phyloP scores from a whole-genome alignment of 2,797 vertebrate species.

The Ara ararauna region DNA sequence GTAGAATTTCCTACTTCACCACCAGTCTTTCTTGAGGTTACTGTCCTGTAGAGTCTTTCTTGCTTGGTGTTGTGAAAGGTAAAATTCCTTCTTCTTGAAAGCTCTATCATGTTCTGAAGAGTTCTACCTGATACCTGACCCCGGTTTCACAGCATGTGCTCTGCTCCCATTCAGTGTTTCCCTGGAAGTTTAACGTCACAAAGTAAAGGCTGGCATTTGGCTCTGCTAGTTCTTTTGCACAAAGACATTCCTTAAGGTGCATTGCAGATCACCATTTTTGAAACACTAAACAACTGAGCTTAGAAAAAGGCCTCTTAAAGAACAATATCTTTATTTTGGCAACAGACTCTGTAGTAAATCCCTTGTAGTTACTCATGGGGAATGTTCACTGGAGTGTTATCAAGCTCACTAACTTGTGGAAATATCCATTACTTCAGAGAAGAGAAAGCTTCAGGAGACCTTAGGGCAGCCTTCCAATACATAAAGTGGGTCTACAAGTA shows the following conservation, averaged over 20 bases:
- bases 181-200: neutral
- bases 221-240: neutral
- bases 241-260: neutral
- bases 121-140: neutral
- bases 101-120: neutral
- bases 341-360: neutral
- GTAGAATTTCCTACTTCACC: neutral
- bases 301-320: neutral
- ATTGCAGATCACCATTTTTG: neutral
- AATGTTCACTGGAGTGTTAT: neutral
- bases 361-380: fast-evolving
- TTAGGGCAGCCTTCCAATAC: neutral
- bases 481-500: neutral
- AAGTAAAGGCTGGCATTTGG: neutral
- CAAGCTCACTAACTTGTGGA: neutral
- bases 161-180: neutral
- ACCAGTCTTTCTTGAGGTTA: neutral
- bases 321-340: neutral
- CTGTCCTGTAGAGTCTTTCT: neutral
- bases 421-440: neutral
- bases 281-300: neutral
- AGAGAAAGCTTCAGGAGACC: neutral
- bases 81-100: neutral
- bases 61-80: neutral
- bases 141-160: neutral